Base-by-base conservation (phyloP, 2,888 invertebrate species). In the Chironomus riparius region DNA sequence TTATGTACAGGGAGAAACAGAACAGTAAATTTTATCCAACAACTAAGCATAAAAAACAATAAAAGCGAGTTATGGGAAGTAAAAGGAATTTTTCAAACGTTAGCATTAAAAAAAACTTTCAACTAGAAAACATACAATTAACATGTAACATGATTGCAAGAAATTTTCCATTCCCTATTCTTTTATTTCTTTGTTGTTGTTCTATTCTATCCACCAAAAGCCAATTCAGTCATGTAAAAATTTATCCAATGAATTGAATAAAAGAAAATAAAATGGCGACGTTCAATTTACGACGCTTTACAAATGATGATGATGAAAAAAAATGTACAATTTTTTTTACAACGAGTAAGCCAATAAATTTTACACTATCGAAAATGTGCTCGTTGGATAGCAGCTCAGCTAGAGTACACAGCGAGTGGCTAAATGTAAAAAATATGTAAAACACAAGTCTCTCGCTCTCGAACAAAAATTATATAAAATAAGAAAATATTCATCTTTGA, bases 211-310 rank as follows among this genome's bases (percentile, higher is more conserved):
- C 38, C 38, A 38, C 38, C 38, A 38, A 38, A 38, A 38, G 38
- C 38, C 38, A 38, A 38, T 38, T 38, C 38, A 38, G 38, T 38
- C 38, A 56, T 56, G 56, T 38, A n/a, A 56, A 56, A 56, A 56
- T 56, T 56, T 56, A 56, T 56, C 15, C 56, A 56, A 56, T 56
- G 18, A 56, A n/a, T 56, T 56, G 65, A 10, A 65, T 22, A 65
- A 24, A 65, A 65, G 21, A 65, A 22, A 15, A 65, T 22, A 65
- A 65, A 65, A 65, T 65, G 65, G 65, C 65, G 65, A 65, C 65
- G n/a, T 56, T 15, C 56, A 56, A 56, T 56, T 56, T 56, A 56
- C 56, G 24, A 65, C 24, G 65, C 65, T 65, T 38, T 65, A 65
- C 22, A 56, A 56, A 38, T 38, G 38, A 38, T 38, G 38, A 38